Evolutionary conservation across 2,888 invertebrate species (phyloP).

Genomic region (Philhelius pedissequus): DNA sequence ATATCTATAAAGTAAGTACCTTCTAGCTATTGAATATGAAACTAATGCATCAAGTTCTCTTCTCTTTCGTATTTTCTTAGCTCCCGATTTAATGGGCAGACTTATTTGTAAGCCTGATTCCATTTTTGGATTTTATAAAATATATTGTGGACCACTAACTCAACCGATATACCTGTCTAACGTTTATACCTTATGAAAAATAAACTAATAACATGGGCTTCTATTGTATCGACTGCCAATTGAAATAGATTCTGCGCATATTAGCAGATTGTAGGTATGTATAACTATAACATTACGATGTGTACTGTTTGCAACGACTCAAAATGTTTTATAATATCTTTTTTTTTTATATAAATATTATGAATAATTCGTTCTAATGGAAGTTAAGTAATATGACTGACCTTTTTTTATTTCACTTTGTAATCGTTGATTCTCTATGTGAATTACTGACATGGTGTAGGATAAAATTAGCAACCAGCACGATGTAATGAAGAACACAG

Average conservation of each 20-base stretch:
- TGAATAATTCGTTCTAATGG: neutral
- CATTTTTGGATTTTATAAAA: slow-evolving; percentile 73
- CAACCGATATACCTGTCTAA: neutral
- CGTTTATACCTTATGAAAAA: neutral
- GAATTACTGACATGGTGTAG: slow-evolving; percentile 59
- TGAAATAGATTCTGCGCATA: slow-evolving; percentile 48
- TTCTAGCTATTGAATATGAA: slow-evolving; percentile 79
- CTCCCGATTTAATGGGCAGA: slow-evolving; percentile 81
- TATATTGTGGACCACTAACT: neutral
- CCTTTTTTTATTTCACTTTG: slow-evolving; percentile 64
- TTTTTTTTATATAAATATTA: neutral
- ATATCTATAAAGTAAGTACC: slow-evolving; percentile 70
- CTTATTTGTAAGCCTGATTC: slow-evolving; percentile 84
- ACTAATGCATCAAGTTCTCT: slow-evolving; percentile 87
- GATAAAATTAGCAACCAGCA: slow-evolving; percentile 60
- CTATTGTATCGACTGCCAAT: slow-evolving; percentile 56
- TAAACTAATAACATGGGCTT: slow-evolving; percentile 23
- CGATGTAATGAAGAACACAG: slow-evolving; percentile 51
- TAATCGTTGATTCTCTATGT: slow-evolving; percentile 56
- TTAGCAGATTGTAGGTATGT: slow-evolving; percentile 16
- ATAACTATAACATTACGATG: neutral
- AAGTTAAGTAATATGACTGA: neutral
- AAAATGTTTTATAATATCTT: neutral
- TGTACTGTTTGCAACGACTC: neutral
- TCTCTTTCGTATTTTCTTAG: slow-evolving; percentile 88